A percentile compares a stretch with the other conserved stretches of the same genome.
Conservation (phyloP, 1,140 invertebrate species). For the Maniola jurtina region DNA sequence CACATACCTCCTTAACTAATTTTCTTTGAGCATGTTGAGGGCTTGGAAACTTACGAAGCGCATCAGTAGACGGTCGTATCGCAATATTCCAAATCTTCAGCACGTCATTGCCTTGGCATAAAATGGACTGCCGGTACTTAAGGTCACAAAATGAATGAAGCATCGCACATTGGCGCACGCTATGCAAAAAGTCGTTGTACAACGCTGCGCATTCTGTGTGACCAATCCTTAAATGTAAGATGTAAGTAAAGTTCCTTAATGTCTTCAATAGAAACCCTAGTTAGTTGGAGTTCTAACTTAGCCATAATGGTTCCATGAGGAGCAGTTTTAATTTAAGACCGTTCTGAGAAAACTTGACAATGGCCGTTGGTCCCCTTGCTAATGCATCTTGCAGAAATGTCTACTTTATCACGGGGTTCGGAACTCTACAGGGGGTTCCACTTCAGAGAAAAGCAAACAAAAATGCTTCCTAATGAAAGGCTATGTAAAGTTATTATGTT, state of each 20-base stretch:
- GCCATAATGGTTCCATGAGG: conserved; percentile 14
- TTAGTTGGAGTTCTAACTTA: conserved; percentile 8
- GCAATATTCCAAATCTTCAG: too few relatives aligned
- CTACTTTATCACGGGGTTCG: conserved; percentile 5
- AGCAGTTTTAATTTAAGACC: conserved; percentile 16
- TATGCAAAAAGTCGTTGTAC: too few relatives aligned
- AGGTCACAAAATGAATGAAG: too few relatives aligned
- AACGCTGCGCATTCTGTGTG: too few relatives aligned
- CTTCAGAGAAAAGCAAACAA: neutral
- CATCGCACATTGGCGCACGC: too few relatives aligned
- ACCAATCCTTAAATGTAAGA: neutral
- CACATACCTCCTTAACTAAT: neutral
- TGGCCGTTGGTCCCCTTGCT: conserved; percentile 6
- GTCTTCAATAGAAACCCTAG: conserved; percentile 14
- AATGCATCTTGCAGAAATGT: conserved; percentile 10
- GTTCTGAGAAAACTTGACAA: conserved; percentile 13
- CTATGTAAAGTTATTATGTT: too few relatives aligned
- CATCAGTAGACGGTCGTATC: too few relatives aligned
- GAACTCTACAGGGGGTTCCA: neutral
- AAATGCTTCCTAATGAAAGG: too few relatives aligned
- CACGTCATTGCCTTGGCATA: too few relatives aligned
- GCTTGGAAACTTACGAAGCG: too few relatives aligned
- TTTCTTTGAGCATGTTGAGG: conserved; percentile 9
- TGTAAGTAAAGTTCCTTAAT: conserved; percentile 14
- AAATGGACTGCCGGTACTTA: too few relatives aligned